Evolutionary conservation across 2,797 vertebrate species (phyloP).

Genomic region (Caiman crocodilus): DNA sequence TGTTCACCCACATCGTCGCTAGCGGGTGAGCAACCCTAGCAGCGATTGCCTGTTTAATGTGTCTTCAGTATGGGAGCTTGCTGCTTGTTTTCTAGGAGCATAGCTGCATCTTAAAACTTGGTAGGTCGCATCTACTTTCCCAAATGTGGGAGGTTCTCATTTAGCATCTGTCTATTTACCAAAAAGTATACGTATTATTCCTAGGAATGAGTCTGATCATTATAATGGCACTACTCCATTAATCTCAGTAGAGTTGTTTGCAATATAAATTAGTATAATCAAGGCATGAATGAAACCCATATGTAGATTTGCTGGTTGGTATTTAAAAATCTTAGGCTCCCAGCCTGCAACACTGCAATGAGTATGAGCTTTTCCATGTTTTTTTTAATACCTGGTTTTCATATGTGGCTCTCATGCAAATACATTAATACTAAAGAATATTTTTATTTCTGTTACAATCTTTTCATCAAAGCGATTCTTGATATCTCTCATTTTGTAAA

Average conservation of each 20-base stretch:
- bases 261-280: neutral
- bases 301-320: neutral
- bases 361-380: neutral
- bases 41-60: neutral
- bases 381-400: neutral
- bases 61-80: too few relatives aligned
- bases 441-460: neutral
- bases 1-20: neutral
- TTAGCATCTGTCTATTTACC: neutral
- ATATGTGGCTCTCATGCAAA: accelerated
- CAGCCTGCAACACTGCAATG: neutral
- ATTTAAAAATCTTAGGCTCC: neutral
- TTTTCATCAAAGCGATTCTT: neutral
- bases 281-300: neutral
- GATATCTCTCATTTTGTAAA: slow-evolving; percentile 69
- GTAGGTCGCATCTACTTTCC: neutral
- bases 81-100: neutral
- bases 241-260: neutral
- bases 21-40: neutral
- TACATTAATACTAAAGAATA: neutral
- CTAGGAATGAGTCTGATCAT: accelerated
- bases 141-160: neutral
- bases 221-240: accelerated
- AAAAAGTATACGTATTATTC: accelerated
- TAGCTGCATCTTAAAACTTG: neutral